phyloP scores from a whole-genome alignment of 2,888 invertebrate genomes.

The Neocrepidodera transversa region DNA sequence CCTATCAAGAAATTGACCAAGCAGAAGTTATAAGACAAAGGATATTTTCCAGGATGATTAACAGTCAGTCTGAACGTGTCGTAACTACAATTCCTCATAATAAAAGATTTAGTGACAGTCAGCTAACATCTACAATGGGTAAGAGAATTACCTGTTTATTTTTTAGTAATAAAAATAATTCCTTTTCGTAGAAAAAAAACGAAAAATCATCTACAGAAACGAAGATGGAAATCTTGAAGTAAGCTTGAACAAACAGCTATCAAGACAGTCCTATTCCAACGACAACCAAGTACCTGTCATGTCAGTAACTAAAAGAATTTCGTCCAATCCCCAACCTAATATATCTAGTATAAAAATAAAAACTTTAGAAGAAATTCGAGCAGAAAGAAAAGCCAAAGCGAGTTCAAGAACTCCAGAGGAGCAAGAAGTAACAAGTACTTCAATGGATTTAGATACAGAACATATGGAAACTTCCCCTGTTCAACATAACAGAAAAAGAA shows the following conservation, averaged over 20 bases:
- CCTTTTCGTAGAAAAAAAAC: conserved; percentile 30
- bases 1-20: conserved; percentile 12
- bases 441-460: conserved; percentile 38
- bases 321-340: neutral
- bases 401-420: conserved; percentile 25
- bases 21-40: conserved; percentile 51
- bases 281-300: neutral
- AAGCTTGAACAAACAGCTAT: conserved; percentile 6
- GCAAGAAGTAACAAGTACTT: conserved; percentile 53
- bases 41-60: conserved; percentile 48
- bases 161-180: no score
- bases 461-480: neutral
- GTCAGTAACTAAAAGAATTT: no score
- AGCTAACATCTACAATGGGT: neutral
- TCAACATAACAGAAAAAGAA: conserved; percentile 13
- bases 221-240: conserved; percentile 28
- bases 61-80: conserved; percentile 24
- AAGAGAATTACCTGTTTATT: neutral
- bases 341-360: conserved; percentile 54
- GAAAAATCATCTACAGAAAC: conserved; percentile 27
- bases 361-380: conserved; percentile 59
- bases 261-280: neutral
- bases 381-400: conserved; percentile 46
- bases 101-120: neutral
- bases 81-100: neutral